Evolutionary conservation across 2,888 invertebrate genomes (phyloP), one percentile per base, ranked within the genome.

Genomic region (Buathra laborator): DNA sequence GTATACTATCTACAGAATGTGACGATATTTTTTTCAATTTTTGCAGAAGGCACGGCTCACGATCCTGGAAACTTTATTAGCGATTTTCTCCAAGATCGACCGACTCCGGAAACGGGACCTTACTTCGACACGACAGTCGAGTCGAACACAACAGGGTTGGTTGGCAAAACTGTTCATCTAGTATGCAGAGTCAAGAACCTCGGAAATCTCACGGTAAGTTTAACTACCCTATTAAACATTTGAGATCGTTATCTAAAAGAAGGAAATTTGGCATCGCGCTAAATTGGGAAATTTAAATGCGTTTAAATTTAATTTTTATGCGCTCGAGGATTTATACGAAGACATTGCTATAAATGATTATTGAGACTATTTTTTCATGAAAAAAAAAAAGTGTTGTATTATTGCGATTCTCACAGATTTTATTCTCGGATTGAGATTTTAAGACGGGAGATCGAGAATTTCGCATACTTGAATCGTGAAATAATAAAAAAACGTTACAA

Each of bases 141-240:
- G 16, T 90, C 92, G 75, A 94, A 94, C 86, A 92, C 94, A 16
- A 94, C 94, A n/a, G 94, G 94, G 10, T 92, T 94, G 46, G 94
- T 94, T 12, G 94, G 94, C 37, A 94, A 94, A 87, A 94, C 94
- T 14, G 94, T 94, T 19, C 94, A 94, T 89, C 92, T 94, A 80
- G 92, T 94, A 89, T 94, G 94, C 89, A 90, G 94, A 86, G 94
- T 94, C 64, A 94, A 94, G 87, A 94, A 94, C 88, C 91, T 94
- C 7, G 94, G 94, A 70, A 94, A 94, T 90, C 89, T 94, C 88
- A 94, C 94, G 87, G 94, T 94, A 87, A 93, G 92, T 88, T 53
- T 4, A n/a, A 24, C 32, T 64, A 37, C n/a, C 16, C 37, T 14
- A 37, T 72, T 59, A 14, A 72, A 9, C 14, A 37, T 44, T 37